These are phyloP conservation scores for Antheraea assamensis DNA, from an alignment of 2,888 invertebrate species.

Conservation along the genomic window DNA sequence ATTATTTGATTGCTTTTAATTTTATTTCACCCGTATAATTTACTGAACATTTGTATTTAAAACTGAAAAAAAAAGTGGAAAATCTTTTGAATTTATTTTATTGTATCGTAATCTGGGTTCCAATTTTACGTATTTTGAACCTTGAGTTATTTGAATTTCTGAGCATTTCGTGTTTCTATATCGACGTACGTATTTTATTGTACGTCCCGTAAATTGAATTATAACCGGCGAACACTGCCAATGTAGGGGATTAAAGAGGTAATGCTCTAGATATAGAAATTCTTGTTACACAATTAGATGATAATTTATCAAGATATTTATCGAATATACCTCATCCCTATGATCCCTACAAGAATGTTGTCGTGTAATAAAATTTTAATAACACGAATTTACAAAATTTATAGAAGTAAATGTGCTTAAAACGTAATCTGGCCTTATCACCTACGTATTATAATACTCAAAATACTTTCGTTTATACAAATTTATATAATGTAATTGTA, in stretches of 20 bases:
- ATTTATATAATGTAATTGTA: not conserved
- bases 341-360: not conserved
- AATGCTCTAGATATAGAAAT: not conserved
- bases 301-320: not conserved
- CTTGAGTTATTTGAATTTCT: not conserved
- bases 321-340: not conserved
- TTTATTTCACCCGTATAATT: not conserved
- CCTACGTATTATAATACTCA: slow-evolving; percentile 46
- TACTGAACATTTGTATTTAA: not conserved
- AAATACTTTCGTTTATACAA: slow-evolving; percentile 17
- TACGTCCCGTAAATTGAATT: not conserved
- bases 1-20: slow-evolving; percentile 2
- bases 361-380: not conserved
- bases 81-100: not conserved
- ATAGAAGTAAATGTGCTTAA: not conserved
- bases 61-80: not conserved
- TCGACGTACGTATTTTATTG: not conserved
- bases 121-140: not conserved
- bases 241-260: not conserved
- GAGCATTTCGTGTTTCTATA: not conserved
- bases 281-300: not conserved
- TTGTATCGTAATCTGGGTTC: not conserved
- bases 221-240: not conserved
- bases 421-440: slow-evolving; percentile 21
- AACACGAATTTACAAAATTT: slow-evolving; percentile 16